Base-by-base conservation (phyloP, 92 coral and sea anemone genomes). In the Umimayanthus chanpuru region DNA sequence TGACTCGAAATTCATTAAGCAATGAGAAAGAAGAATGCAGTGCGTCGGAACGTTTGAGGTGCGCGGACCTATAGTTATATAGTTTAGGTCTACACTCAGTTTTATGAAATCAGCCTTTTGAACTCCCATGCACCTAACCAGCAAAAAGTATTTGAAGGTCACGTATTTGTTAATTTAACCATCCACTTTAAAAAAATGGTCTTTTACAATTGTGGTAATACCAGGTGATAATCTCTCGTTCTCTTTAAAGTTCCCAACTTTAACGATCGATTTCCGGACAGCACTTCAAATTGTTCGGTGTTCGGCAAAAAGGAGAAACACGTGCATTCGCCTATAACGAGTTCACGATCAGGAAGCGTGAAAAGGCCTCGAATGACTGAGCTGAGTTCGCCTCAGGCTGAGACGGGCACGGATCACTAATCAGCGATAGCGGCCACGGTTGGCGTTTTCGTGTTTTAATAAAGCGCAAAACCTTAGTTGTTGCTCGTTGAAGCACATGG, bases 311-410 rank as follows among this genome's bases (percentile, higher is more conserved):
- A 47, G 71, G 47, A 55, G 84, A 32, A 26, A 83, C 87, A 68
- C 66, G 78, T 47, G 87, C 78, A 70, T 47, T 44, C 67, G 39
- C 64, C 65, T 83, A 66, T 83, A 25, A 41, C 74, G 49, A 68
- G 49, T 41, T 68, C 55, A 56, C 47, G 29, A 81, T 64, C 47
- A 56, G 4, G 86, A 66, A 82, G 38, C 44, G 39, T 65, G 55
- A 82, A 82, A 28, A 38, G 39, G 67, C 16, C 8, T 11, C 20
- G 25, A 40, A 16, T 8, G 44, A 28, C 7, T 47, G 39, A 29
- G 74, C 66, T 47, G 39, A 29, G 74, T 44, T 83, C 39, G 87
- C 87, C 87, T 83, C 66, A 47, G 87, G 87, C 87, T 83, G 44
- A 70, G 38, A 58, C 16, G 4, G 87, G 61, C 87, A 83, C 78